Conservation (phyloP, 2,113 vertebrate species). For the Micronisus gabar region DNA sequence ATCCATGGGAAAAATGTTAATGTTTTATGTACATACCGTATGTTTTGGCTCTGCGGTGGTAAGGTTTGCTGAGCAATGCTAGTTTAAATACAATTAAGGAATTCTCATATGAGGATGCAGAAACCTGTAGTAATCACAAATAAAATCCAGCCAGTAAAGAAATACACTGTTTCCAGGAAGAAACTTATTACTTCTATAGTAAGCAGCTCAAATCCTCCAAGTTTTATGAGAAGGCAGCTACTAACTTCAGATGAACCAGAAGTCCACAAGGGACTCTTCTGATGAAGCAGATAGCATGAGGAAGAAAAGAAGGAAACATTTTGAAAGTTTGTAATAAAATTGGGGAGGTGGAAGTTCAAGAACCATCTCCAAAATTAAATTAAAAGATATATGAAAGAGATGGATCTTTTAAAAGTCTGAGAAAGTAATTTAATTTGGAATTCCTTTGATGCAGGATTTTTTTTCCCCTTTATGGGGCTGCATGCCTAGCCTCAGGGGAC, state of each 20-base stretch:
- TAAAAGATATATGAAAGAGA: neutral
- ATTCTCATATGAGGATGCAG: neutral
- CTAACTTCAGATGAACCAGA: neutral
- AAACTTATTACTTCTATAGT: neutral
- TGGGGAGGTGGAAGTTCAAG: neutral
- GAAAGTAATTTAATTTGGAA: neutral
- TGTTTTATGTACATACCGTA: neutral
- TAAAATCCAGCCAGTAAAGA: neutral
- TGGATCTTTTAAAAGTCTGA: neutral
- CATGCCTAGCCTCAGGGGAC: fast-evolving
- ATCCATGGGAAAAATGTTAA: neutral
- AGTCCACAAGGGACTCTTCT: neutral
- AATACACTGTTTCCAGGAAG: neutral
- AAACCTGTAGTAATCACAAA: neutral
- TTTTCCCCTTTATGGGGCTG: neutral
- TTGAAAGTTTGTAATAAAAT: neutral
- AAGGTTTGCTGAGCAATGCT: neutral
- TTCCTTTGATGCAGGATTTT: neutral
- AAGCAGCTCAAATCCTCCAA: neutral
- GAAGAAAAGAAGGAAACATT: neutral
- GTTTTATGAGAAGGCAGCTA: neutral
- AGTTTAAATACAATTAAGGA: neutral
- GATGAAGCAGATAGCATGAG: neutral
- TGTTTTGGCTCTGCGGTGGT: neutral
- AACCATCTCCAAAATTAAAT: neutral